Base-by-base conservation (phyloP, 2,113 vertebrate species). In the Leptodactylus fuscus region DNA sequence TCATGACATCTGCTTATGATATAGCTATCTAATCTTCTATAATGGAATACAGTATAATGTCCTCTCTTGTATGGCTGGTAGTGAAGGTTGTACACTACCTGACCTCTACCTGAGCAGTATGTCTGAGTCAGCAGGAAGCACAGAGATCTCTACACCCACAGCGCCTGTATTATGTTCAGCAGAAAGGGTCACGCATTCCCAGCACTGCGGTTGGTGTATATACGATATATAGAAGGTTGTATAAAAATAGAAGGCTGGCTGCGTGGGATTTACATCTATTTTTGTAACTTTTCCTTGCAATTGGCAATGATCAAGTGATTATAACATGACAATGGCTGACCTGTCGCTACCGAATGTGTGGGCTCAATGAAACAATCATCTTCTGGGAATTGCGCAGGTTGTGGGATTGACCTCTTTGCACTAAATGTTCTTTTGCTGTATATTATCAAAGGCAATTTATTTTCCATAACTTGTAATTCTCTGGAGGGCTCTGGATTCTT, bases 201-300 rank as follows among this genome's bases (percentile, higher is more conserved):
- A 44, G 22, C 36, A n/a, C 29, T 53, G 48, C 13, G 75, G 11
- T n/a, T 55, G 20, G 9, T 53, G 1, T 44, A 13, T 27, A 44
- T 16, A 44, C 22, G 27, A 7, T 27, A 44, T 41, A 60, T 79
- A 60, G 34, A 38, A 24, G 22, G 36, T 8, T 22, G 36, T 41
- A 16, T 79, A 60, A 36, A 60, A 79, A 79, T 80, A 80, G 77
- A 58, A 41, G 53, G 34, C 77, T 44, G 77, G 11, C 20, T 41
- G 53, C 13, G 53, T 60, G 53, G 77, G 77, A 80, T 58, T 80
- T 44, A 27, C 38, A 24, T 60, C 77, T 80, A 60, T 60, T 80
- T 36, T 18, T 80, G 55, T 44, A 41, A 16, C 29, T 49, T n/a
- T n/a, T n/a, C 3, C 20, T n/a, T 41, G 32, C 75, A 36, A 38